These are phyloP conservation scores for Listronotus bonariensis DNA, from an alignment of 1,140 invertebrate species.

Conservation along the genomic window DNA sequence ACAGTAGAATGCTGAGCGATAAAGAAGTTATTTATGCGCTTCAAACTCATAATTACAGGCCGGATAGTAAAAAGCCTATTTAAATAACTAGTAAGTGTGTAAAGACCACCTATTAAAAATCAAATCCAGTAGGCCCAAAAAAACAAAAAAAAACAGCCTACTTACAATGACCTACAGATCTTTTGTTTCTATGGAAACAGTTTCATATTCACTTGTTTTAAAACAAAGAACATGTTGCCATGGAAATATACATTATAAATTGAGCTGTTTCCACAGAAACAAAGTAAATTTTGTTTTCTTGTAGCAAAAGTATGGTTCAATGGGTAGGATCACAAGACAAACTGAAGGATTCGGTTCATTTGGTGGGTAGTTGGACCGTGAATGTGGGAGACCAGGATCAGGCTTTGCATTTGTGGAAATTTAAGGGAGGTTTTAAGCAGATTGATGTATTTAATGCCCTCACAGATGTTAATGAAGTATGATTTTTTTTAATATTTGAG, in stretches of 20 bases:
- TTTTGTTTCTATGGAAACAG: slow-evolving; percentile 4
- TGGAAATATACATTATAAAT: no score
- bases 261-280: background rate
- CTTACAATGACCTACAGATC: no score
- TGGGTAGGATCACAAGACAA: slow-evolving; percentile 75
- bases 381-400: slow-evolving; percentile 98
- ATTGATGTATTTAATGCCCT: slow-evolving; percentile 79
- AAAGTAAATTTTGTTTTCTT: slow-evolving; percentile 42
- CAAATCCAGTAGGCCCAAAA: background rate
- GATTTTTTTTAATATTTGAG: background rate
- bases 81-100: slow-evolving; percentile 90
- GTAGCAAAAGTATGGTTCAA: slow-evolving; percentile 80
- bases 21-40: slow-evolving; percentile 94
- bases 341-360: slow-evolving; percentile 69
- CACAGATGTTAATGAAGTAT: slow-evolving; percentile 74
- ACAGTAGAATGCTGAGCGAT: slow-evolving; percentile 91
- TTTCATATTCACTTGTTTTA: no score
- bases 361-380: slow-evolving; percentile 86
- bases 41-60: slow-evolving; percentile 91
- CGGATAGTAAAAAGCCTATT: slow-evolving; percentile 83
- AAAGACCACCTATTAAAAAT: background rate
- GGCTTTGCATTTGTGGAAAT: slow-evolving; percentile 92
- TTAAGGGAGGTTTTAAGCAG: slow-evolving; percentile 87
- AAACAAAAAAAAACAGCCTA: background rate
- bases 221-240: no score